A percentile compares a stretch with the other conserved stretches of the same genome.
phyloP scores from a whole-genome alignment of 2,113 vertebrate genomes.

The Agapornis roseicollis region DNA sequence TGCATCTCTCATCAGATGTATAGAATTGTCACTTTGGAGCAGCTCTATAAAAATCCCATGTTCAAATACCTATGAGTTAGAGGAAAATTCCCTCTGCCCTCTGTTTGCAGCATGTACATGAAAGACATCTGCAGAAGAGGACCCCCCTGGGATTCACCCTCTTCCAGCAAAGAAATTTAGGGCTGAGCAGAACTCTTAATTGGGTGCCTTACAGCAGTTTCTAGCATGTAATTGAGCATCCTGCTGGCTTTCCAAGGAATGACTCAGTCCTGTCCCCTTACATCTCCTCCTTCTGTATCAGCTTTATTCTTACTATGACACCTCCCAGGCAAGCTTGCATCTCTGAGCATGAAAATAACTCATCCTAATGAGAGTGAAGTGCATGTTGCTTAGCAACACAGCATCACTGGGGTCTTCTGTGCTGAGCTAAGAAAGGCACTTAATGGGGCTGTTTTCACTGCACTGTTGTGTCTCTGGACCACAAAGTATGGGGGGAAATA shows the following conservation, averaged over 20 bases:
- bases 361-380: slow-evolving; percentile 42
- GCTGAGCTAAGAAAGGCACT: neutral
- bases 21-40: neutral
- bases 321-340: slow-evolving; percentile 12
- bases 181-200: neutral
- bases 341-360: slow-evolving; percentile 22
- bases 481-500: neutral
- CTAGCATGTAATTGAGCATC: neutral
- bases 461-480: neutral
- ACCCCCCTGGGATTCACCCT: neutral
- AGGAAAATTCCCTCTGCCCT: neutral
- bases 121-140: neutral
- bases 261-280: neutral
- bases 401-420: neutral
- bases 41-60: neutral
- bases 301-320: neutral
- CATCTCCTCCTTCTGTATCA: neutral
- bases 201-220: neutral
- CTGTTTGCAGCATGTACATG: neutral
- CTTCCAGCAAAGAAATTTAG: neutral
- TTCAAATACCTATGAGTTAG: neutral
- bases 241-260: neutral
- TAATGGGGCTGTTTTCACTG: neutral
- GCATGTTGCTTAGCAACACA: slow-evolving; percentile 19
- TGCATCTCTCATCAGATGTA: neutral